Percentiles rank a stretch among this genome's conserved stretches.
These are phyloP conservation scores for Indri indri DNA, from an alignment of 2,113 vertebrate genomes.

Conservation along the genomic window DNA sequence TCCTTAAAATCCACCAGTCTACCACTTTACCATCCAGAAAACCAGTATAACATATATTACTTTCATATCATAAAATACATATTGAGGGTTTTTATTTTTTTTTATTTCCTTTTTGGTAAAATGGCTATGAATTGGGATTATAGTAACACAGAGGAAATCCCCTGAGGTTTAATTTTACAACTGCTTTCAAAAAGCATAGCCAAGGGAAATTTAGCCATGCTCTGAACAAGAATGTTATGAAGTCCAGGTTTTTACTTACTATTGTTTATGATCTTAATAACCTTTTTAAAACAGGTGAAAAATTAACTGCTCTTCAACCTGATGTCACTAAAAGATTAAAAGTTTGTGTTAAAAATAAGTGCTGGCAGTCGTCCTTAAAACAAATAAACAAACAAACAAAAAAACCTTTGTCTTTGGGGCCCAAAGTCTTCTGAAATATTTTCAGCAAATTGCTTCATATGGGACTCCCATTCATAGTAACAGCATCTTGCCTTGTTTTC, in stretches of 20 bases:
- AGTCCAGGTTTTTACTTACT: neutral
- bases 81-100: neutral
- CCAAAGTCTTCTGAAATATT: constrained; percentile 53
- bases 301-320: neutral
- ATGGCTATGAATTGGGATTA: neutral
- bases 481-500: constrained; percentile 49
- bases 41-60: neutral
- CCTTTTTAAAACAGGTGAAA: neutral
- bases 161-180: constrained; percentile 15
- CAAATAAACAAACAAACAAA: neutral
- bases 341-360: neutral
- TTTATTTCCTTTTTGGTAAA: neutral
- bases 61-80: neutral
- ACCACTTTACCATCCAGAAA: neutral
- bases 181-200: neutral
- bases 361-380: neutral
- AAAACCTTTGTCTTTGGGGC: neutral
- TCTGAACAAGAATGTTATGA: neutral
- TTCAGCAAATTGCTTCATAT: constrained; percentile 16
- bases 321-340: neutral
- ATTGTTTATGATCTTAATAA: neutral
- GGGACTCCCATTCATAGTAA: constrained; percentile 61
- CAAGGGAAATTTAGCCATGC: neutral
- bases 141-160: neutral
- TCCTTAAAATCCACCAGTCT: neutral